Conservation (phyloP, 2,888 invertebrate genomes). For the Prosopocoilus inquinatus region DNA sequence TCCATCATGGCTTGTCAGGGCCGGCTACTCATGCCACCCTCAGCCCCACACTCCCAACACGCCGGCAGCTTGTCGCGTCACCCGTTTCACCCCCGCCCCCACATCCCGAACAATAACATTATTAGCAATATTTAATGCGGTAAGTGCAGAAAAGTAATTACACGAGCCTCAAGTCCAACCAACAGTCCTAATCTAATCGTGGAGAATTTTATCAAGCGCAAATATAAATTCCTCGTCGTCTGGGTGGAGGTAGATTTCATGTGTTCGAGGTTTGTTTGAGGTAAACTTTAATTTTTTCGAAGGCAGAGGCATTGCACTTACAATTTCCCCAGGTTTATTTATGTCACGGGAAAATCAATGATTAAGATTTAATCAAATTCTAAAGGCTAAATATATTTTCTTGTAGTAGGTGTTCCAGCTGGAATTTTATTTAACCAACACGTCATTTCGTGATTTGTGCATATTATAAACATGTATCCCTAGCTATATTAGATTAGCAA, state of each 20-base stretch:
- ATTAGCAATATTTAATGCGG: slow-evolving; percentile 27
- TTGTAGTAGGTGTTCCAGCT: too few relatives aligned
- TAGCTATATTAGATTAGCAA: too few relatives aligned
- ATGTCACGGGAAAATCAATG: too few relatives aligned
- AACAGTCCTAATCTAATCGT: not conserved
- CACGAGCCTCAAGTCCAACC: slow-evolving; percentile 2
- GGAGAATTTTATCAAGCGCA: not conserved
- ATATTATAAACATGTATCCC: too few relatives aligned
- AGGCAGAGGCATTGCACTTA: too few relatives aligned
- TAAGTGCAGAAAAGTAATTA: slow-evolving; percentile 25
- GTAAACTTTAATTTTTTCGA: too few relatives aligned
- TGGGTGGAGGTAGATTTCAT: not conserved
- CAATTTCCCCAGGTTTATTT: too few relatives aligned
- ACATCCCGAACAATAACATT: slow-evolving; percentile 25
- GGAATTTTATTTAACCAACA: too few relatives aligned
- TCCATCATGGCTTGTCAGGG: slow-evolving; percentile 55
- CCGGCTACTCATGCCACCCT: slow-evolving; percentile 50
- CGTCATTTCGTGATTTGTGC: too few relatives aligned
- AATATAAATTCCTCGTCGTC: not conserved
- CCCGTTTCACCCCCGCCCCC: slow-evolving; percentile 17
- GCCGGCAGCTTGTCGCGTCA: slow-evolving; percentile 36
- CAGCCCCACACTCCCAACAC: slow-evolving; percentile 46
- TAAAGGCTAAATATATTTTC: too few relatives aligned
- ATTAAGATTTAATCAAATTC: too few relatives aligned
- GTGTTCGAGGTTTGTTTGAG: too few relatives aligned